Base-by-base conservation (phyloP, 2,888 invertebrate genomes). In the Megamerina dolium region DNA sequence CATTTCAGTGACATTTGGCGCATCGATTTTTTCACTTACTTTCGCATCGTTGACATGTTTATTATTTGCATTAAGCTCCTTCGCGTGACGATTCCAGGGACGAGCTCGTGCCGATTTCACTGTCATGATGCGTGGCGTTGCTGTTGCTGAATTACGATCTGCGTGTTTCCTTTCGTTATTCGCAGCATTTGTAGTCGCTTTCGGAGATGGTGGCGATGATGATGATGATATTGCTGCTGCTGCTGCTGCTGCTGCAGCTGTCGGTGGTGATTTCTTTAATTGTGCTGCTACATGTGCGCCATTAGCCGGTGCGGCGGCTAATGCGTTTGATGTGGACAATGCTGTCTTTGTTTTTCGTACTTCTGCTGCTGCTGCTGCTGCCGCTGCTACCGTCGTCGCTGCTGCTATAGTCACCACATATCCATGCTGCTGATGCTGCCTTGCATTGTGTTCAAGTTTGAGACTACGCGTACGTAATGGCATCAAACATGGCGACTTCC, bases 1-100 rank as follows among this genome's bases (percentile, higher is more conserved):
- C 1, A 45, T 46, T 12, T 66, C 63, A 10, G 20, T 9, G 2
- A 19, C 27, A 16, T 16, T 23, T 4, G 31, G 21, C 10, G 35
- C n/a, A n/a, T 34, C 38, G 5, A 31, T 9, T 14, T 41, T 21
- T 14, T 42, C 45, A 5, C 12, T 27, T 14, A 26, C 26, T 31
- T 48, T 45, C 4, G 4, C 17, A 9, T 6, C 27, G 8, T 39
- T 31, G 16, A 8, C 9, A 18, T 17, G 19, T 37, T 50, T 34
- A n/a, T n/a, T n/a, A n/a, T n/a, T n/a, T 21, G n/a, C 17, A 6
- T 18, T 29, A 13, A 19, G 6, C 3, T 34, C 34, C 14, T 34
- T 42, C 27, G n/a, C n/a, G n/a, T n/a, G n/a, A n/a, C 46, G 46
- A 42, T 43, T 42, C 46, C 42, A 43, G 19, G 12, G 10, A 10